phyloP scores from a whole-genome alignment of 2,113 vertebrate species.

The Vombatus ursinus region DNA sequence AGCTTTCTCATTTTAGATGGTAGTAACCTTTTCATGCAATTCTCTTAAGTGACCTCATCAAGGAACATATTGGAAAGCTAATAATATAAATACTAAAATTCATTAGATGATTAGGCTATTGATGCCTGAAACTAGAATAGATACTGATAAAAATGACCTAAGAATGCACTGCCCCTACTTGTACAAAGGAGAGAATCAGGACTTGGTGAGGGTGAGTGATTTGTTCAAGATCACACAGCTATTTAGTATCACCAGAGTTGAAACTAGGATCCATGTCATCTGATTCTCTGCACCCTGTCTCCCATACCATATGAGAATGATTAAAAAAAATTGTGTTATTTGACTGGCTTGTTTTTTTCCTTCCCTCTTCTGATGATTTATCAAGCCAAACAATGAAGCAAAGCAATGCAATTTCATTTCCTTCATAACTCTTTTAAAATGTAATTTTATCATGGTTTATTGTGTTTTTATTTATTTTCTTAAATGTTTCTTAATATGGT shows the following conservation, averaged over 20 bases:
- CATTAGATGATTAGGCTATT: neutral
- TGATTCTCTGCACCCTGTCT: neutral
- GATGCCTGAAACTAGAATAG: neutral
- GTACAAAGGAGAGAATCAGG: neutral
- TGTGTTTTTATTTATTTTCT: neutral
- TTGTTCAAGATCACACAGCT: neutral
- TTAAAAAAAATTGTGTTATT: neutral
- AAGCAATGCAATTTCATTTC: neutral
- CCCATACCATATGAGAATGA: neutral
- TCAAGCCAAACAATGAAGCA: neutral
- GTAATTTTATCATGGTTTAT: neutral
- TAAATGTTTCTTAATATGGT: neutral
- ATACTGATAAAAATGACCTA: neutral
- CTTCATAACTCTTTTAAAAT: neutral
- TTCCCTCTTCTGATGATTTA: neutral
- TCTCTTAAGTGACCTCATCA: neutral
- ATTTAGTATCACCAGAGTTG: neutral
- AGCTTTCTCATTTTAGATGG: neutral
- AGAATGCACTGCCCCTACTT: neutral
- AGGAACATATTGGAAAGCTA: neutral
- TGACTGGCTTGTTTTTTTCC: neutral
- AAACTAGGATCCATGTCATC: neutral
- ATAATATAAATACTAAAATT: neutral
- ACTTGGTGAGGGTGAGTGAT: neutral
- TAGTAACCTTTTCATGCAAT: neutral